Evolutionary conservation across 2,797 vertebrate genomes (phyloP).

Genomic region (Melopsittacus undulatus): DNA sequence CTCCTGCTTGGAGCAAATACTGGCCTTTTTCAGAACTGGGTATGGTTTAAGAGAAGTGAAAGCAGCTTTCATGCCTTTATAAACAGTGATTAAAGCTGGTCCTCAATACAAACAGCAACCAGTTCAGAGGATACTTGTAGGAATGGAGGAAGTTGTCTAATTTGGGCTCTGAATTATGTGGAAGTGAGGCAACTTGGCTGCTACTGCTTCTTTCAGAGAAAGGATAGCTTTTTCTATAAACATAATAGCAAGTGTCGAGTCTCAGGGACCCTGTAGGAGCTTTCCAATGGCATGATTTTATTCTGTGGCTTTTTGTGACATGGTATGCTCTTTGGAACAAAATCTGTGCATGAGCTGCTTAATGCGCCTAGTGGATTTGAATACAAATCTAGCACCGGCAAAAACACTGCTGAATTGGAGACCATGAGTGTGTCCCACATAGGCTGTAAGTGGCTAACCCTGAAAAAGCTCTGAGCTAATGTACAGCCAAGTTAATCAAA

Average conservation of each 20-base stretch:
- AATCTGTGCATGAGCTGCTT: not conserved
- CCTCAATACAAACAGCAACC: not conserved
- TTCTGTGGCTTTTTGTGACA: not conserved
- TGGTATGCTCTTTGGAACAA: not conserved
- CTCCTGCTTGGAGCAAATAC: not conserved
- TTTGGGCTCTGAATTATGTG: not conserved
- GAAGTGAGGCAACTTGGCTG: not conserved
- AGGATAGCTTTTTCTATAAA: not conserved
- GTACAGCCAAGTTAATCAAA: not conserved
- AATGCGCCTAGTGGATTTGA: not conserved
- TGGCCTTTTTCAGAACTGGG: not conserved
- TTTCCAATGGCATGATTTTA: not conserved
- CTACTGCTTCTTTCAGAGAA: not conserved
- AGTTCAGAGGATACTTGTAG: not conserved
- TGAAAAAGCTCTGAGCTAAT: not conserved
- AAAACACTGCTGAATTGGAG: not conserved
- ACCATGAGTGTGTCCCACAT: not conserved
- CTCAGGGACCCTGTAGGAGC: not conserved
- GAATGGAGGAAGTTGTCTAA: not conserved
- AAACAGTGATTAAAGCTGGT: not conserved
- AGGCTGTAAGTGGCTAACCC: fast-evolving
- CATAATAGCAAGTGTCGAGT: no score
- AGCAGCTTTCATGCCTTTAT: not conserved
- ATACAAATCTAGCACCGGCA: not conserved
- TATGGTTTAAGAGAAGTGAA: not conserved